phyloP scores from a whole-genome alignment of 1,140 invertebrate species.

The Armadillidium nasatum region DNA sequence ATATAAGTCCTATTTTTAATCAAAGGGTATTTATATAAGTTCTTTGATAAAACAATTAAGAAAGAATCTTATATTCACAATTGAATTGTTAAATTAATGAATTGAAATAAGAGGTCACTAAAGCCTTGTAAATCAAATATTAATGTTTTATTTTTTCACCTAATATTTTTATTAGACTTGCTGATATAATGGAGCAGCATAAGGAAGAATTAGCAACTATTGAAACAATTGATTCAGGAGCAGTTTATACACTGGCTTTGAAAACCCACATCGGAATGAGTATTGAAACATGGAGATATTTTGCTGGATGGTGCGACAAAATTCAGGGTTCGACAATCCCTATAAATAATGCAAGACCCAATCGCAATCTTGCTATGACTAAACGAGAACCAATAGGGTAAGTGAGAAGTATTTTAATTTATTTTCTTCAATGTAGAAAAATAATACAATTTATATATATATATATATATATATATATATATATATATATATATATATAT shows the following conservation, averaged over 20 bases:
- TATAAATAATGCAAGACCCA: constrained; percentile 73
- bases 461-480: constrained; percentile 21
- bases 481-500: constrained; percentile 21
- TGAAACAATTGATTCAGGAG: constrained; percentile 86
- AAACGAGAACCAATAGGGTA: constrained; percentile 80
- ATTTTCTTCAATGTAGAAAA: not conserved
- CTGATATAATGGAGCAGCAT: constrained; percentile 88
- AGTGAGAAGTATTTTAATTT: constrained; percentile 36
- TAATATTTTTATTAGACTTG: constrained; percentile 64
- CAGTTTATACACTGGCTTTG: constrained; percentile 88
- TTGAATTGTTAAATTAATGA: too few species aligned
- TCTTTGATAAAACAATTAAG: too few species aligned
- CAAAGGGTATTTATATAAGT: too few species aligned
- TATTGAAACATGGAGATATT: constrained; percentile 86
- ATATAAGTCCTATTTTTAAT: too few species aligned
- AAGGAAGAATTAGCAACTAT: constrained; percentile 91
- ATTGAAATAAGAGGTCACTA: too few species aligned
- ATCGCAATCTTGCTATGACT: too few species aligned
- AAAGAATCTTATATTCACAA: too few species aligned
- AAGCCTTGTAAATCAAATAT: too few species aligned
- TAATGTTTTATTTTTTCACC: constrained; percentile 35
- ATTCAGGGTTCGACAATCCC: constrained; percentile 59
- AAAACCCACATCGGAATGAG: constrained; percentile 94
- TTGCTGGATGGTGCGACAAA: constrained; percentile 60
- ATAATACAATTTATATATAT: too few species aligned